phyloP scores from a whole-genome alignment of 2,113 vertebrate genomes.

The Osmerus mordax region DNA sequence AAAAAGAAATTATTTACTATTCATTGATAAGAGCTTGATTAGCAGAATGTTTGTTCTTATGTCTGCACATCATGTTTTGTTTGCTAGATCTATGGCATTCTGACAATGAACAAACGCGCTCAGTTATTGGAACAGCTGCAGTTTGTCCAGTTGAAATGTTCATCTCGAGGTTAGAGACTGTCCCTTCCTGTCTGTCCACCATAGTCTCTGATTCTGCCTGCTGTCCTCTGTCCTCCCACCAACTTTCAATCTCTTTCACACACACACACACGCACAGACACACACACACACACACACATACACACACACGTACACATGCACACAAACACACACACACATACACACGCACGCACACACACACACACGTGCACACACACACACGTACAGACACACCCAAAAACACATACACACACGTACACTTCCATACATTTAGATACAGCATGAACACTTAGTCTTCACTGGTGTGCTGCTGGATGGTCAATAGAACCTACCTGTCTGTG shows the following conservation, averaged over 20 bases:
- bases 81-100: conserved; percentile 82
- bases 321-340: conserved; percentile 13
- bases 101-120: conserved; percentile 81
- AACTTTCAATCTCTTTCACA: neutral
- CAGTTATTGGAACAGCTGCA: conserved; percentile 82
- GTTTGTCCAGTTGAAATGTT: conserved; percentile 83
- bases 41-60: conserved; percentile 51
- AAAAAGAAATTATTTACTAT: conserved; percentile 23
- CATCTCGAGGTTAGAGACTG: conserved; percentile 79
- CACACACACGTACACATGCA: neutral
- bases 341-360: conserved; percentile 1
- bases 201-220: no score
- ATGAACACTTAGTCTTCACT: neutral
- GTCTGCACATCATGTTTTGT: conserved; percentile 73
- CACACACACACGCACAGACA: conserved; percentile 1
- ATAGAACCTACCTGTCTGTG: no score
- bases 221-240: conserved; percentile 45
- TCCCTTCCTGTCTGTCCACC: conserved; percentile 34
- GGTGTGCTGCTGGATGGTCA: neutral
- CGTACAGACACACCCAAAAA: conserved; percentile 6
- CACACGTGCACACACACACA: conserved; percentile 6
- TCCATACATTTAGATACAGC: neutral
- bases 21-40: conserved; percentile 17
- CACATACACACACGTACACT: conserved; percentile 12
- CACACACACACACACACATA: neutral